Base-by-base conservation (phyloP, 2,113 vertebrate species). In the Salminus brasiliensis region DNA sequence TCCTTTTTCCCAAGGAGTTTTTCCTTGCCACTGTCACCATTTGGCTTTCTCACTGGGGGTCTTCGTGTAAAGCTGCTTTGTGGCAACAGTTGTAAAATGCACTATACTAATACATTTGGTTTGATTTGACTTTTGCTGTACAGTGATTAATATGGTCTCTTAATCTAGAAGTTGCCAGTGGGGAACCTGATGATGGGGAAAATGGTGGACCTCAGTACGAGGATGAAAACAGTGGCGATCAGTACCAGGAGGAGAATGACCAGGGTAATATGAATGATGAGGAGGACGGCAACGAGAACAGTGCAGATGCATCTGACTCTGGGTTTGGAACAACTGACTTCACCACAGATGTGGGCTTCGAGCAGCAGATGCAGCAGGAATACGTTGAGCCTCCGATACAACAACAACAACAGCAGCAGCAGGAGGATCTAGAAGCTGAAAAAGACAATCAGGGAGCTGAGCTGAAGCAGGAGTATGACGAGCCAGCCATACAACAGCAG, bases 381-480 rank as follows among this genome's bases (percentile, higher is more conserved):
- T 76, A 9, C 9, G 57, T 52, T 23, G 69, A 72, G 45, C 66
- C 77, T 5, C 82, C 82, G 72, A 29, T 84, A 21, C 55, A 84
- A 21, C 55, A 80, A 21, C 55, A 84, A 21, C 55, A 80, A 43
- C 41, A 69, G 62, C 23, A 81, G 57, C 55, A 70, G 41, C 88
- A 85, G 39, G 25, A 90, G 69, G 91, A 92, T 70, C 81, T 85
- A 16, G 75, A 79, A 79, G 66, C 39, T 2, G 7, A 4, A 4
- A 29, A 70, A 60, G 52, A 72, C n/a, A 25, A 5, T n/a, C 69
- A 52, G 9, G 57, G 57, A 63, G 81, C 86, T 23, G 76, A 84
- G 73, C 47, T 84, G 27, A 86, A 84, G 18, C 65, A 81, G 53
- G 84, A 81, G 62, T 2, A 2, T 15, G 23, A 81, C 47, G 91